Percentiles rank a stretch among this genome's conserved stretches.
phyloP scores from a whole-genome alignment of 2,113 vertebrate species.

The Phainopepla nitens region DNA sequence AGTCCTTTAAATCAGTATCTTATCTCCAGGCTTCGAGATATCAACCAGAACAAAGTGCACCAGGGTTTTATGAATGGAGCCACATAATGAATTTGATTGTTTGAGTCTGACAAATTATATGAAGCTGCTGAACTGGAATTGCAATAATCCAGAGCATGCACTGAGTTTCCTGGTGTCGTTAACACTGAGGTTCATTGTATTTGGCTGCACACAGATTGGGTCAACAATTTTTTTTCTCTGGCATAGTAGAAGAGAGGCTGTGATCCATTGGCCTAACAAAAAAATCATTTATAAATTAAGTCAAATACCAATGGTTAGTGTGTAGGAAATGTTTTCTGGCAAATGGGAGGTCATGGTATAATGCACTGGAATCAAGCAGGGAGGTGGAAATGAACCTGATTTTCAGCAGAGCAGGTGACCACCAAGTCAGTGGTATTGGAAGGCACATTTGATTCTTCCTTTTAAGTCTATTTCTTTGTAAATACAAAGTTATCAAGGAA shows the following conservation, averaged over 20 bases:
- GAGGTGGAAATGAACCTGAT: not conserved
- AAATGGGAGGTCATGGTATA: not conserved
- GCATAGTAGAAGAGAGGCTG: not conserved
- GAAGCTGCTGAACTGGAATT: slow-evolving; percentile 56
- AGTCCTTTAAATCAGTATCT: not conserved
- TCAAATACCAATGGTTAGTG: not conserved
- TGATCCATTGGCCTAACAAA: not conserved
- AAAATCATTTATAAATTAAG: slow-evolving; percentile 9
- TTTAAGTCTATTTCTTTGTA: not conserved
- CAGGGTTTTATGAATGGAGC: slow-evolving; percentile 35
- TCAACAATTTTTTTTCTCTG: slow-evolving; percentile 42
- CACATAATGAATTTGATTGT: not conserved
- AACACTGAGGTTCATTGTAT: slow-evolving; percentile 46
- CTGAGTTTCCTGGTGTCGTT: slow-evolving; percentile 23
- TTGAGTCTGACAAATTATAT: not conserved
- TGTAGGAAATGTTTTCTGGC: not conserved
- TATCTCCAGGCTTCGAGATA: not conserved
- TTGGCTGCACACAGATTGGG: not conserved
- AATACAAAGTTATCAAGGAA: not conserved
- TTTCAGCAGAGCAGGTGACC: not conserved
- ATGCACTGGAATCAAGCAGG: not conserved
- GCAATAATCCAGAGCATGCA: slow-evolving; percentile 23
- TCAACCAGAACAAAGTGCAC: not conserved
- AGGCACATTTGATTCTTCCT: not conserved
- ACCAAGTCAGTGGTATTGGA: not conserved